Evolutionary conservation across 2,888 invertebrate species (phyloP).

Genomic region (Ptilodon capucinus): DNA sequence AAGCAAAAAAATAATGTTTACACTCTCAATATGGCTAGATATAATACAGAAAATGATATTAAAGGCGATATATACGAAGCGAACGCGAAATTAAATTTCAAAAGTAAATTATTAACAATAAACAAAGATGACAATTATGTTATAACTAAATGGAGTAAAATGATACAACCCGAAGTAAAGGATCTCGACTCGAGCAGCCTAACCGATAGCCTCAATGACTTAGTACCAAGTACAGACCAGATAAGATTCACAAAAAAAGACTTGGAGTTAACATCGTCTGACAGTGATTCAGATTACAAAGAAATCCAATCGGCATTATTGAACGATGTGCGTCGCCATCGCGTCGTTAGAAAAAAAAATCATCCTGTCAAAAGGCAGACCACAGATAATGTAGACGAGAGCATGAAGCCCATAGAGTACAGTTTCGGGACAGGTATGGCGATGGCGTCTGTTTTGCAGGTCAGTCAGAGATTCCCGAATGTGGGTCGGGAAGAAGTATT

Average conservation of each 20-base stretch:
- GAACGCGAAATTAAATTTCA: slow-evolving; percentile 45
- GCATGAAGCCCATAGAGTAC: slow-evolving; percentile 72
- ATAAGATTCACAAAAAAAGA: slow-evolving; percentile 57
- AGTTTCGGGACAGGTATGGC: slow-evolving; percentile 76
- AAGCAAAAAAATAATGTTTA: slow-evolving; percentile 36
- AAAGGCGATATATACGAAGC: slow-evolving; percentile 41
- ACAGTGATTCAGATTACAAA: slow-evolving; percentile 59
- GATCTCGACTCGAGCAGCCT: slow-evolving; percentile 34
- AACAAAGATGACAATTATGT: slow-evolving; percentile 23
- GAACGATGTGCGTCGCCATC: slow-evolving; percentile 59
- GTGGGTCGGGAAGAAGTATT: slow-evolving; percentile 68
- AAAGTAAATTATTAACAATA: slow-evolving; percentile 50
- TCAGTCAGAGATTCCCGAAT: slow-evolving; percentile 47
- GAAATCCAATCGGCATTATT: slow-evolving; percentile 46
- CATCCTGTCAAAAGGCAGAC: slow-evolving; percentile 34
- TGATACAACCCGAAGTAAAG: slow-evolving; percentile 8
- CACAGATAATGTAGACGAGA: slow-evolving; percentile 63
- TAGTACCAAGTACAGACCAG: slow-evolving; percentile 28
- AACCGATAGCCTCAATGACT: slow-evolving; percentile 46
- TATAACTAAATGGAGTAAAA: slow-evolving; percentile 56
- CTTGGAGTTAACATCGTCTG: slow-evolving; percentile 61
- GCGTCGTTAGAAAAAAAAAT: slow-evolving; percentile 62
- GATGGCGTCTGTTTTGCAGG: slow-evolving; percentile 73
- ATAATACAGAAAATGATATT: slow-evolving; percentile 47
- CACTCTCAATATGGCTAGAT: slow-evolving; percentile 39